A percentile compares a stretch with the other conserved stretches of the same genome.
These are phyloP conservation scores for Mylabris sibirica DNA, from an alignment of 2,888 invertebrate species.

Conservation along the genomic window DNA sequence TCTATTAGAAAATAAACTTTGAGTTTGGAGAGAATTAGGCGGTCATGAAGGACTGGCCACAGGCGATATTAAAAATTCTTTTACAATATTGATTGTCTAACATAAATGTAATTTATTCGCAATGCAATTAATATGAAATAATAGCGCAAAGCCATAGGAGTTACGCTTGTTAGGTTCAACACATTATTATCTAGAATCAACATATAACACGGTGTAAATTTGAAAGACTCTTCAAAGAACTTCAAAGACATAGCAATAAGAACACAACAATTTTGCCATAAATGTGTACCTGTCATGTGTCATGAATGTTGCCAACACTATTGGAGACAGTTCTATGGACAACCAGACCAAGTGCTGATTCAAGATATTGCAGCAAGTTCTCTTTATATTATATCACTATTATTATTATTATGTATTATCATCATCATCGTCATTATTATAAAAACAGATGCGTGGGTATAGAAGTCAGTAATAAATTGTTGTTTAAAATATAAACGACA, in stretches of 20 bases:
- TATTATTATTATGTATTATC: conserved; percentile 49
- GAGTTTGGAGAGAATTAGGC: too few species aligned
- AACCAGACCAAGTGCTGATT: conserved; percentile 42
- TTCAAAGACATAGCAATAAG: background rate
- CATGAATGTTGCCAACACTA: conserved; percentile 42
- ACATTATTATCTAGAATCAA: background rate
- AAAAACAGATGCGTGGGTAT: conserved; percentile 51
- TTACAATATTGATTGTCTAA: background rate
- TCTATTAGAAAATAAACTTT: conserved; percentile 36
- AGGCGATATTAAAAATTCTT: too few species aligned
- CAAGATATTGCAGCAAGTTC: conserved; percentile 38
- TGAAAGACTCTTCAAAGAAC: background rate
- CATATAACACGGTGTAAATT: background rate
- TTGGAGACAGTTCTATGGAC: conserved; percentile 50
- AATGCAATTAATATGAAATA: background rate
- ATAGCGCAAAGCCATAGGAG: background rate
- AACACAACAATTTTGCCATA: conserved; percentile 39
- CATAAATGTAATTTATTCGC: too few species aligned
- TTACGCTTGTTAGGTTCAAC: background rate
- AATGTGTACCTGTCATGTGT: conserved; percentile 44
- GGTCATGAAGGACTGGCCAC: too few species aligned
- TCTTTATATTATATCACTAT: conserved; percentile 43
- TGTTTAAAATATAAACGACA: conserved; percentile 23
- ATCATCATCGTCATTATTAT: conserved; percentile 49
- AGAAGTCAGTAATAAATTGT: conserved; percentile 44